A percentile compares a stretch with the other conserved stretches of the same genome.
These are phyloP conservation scores for Lindbergichthys nudifrons DNA, from an alignment of 2,797 vertebrate species.

Conservation along the genomic window DNA sequence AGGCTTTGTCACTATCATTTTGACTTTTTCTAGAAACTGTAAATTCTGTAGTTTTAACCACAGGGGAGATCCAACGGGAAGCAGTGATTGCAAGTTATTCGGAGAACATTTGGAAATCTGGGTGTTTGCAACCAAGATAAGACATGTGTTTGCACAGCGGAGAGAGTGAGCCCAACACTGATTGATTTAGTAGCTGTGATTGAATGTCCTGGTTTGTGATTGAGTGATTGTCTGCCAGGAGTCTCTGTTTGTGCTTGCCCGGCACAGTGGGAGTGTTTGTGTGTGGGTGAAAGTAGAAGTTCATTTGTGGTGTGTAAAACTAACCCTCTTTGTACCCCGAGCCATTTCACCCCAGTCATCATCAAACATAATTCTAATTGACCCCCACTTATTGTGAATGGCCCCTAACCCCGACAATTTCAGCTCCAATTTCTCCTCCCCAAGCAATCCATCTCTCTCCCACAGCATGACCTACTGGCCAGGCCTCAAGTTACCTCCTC, in stretches of 20 bases:
- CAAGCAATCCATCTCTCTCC: slow-evolving; percentile 76
- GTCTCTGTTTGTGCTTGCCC: slow-evolving; percentile 60
- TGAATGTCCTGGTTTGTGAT: slow-evolving; percentile 47
- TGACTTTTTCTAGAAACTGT: slow-evolving; percentile 58
- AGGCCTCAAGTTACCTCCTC: slow-evolving; percentile 79
- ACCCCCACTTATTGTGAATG: slow-evolving; percentile 69
- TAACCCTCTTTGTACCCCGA: slow-evolving; percentile 27
- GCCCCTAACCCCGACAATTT: slow-evolving; percentile 71
- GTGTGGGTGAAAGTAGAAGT: slow-evolving; percentile 38
- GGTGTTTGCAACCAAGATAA: slow-evolving; percentile 20
- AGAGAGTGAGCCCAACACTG: slow-evolving; percentile 37
- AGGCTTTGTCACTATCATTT: slow-evolving; percentile 59
- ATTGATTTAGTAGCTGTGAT: slow-evolving; percentile 60
- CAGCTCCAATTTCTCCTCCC: slow-evolving; percentile 76
- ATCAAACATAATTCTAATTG: slow-evolving; percentile 79
- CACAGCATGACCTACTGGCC: slow-evolving; percentile 75
- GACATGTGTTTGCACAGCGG: slow-evolving; percentile 43
- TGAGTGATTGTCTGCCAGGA: slow-evolving; percentile 54
- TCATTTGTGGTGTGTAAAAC: slow-evolving; percentile 42
- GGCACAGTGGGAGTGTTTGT: slow-evolving; percentile 32
- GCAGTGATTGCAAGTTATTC: slow-evolving; percentile 4
- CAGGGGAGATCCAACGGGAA: slow-evolving; percentile 21
- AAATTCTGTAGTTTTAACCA: slow-evolving; percentile 33
- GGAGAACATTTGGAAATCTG: slow-evolving; percentile 40
- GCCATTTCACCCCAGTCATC: slow-evolving; percentile 64